phyloP scores from a whole-genome alignment of 2,797 vertebrate species.

The Acropternis orthonyx region DNA sequence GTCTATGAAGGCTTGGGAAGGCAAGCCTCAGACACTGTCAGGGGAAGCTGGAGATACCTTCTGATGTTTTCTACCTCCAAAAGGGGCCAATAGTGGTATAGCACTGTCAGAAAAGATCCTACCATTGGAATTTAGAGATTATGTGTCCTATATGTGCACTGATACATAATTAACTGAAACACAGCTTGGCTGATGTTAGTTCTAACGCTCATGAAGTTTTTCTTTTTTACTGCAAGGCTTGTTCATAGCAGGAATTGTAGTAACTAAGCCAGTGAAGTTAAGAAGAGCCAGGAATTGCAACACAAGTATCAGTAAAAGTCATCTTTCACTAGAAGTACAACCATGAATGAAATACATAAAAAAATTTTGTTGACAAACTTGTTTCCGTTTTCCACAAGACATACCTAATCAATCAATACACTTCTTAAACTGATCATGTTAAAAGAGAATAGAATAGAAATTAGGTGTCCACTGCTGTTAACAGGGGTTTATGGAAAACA shows the following conservation, averaged over 20 bases:
- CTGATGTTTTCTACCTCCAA: neutral
- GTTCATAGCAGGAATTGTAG: neutral
- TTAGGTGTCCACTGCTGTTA: neutral
- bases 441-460: neutral
- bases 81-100: neutral
- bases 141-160: neutral
- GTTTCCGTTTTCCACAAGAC: neutral
- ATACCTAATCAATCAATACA: neutral
- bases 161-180: neutral
- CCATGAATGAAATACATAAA: neutral
- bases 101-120: neutral
- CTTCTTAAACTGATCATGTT: neutral
- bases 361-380: neutral
- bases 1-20: neutral
- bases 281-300: neutral
- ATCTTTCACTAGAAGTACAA: neutral
- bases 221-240: neutral
- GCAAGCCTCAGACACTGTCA: neutral
- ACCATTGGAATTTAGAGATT: neutral
- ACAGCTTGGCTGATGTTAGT: neutral
- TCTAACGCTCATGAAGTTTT: neutral
- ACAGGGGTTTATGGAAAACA: neutral
- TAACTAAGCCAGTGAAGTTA: neutral
- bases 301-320: neutral
- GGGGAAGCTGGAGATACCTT: neutral